Evolutionary conservation across 1,140 invertebrate genomes (phyloP), one percentile per base, ranked within the genome.

Genomic region (Mylabris phalerata): DNA sequence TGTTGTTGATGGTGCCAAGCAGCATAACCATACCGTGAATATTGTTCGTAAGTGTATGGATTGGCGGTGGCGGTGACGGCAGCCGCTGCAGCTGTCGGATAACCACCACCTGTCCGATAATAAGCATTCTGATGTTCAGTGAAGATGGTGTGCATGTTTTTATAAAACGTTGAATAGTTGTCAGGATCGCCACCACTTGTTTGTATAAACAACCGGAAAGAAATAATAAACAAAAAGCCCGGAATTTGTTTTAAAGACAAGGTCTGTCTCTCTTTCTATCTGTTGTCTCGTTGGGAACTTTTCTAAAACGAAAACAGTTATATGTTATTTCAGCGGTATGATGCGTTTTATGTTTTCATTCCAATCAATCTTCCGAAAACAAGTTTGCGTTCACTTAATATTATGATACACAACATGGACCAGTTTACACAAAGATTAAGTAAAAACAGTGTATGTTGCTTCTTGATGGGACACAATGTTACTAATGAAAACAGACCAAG

Each of bases 131-230:
- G 90, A 75, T 92, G 80, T 48, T 82, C 90, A 57, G 87, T 84
- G 74, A 93, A 93, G 59, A 94, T 78, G 48, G 90, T 89, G 72
- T 93, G 90, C 91, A 94, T 94, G 42, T 68, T 75, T 60, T 27
- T 10, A 11, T 25, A 44, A 32, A 7, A 32, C 3, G n/a, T 38
- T 19, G 42, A 5, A 47, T 19, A 58, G 38, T 27, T 44, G 45
- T 10, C 6, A 26, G 39, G 26, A 38, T 44, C 55, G 58, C 46
- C 9, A 40, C 47, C 46, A 48, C 45, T 54, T 44, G 59, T 60
- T 55, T 49, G 45, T 55, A 65, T 61, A 65, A 61, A 67, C 59
- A 67, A 61, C n/a, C 43, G 48, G 55, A 46, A 26, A 64, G 62
- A 61, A 60, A 60, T 44, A 66, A 64, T 60, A 68, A 68, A 68